Conservation (phyloP, 1,140 invertebrate species). For the Semibalanus balanoides region DNA sequence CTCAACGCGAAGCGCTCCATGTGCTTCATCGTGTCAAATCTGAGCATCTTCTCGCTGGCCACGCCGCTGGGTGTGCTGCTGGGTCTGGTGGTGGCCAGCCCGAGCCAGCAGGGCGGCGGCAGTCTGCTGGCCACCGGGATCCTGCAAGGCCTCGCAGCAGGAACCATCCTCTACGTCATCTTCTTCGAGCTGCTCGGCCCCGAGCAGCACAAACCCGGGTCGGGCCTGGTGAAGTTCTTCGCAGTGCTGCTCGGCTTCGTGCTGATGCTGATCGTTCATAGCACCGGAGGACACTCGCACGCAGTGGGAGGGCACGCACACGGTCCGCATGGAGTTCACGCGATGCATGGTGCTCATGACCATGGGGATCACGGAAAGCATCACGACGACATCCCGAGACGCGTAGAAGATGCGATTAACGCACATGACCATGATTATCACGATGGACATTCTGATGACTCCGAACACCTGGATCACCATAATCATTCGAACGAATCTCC, state of each 20-base stretch:
- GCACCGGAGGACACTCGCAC: constrained; percentile 13
- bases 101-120: not conserved
- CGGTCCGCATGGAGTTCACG: constrained; percentile 80
- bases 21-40: constrained; percentile 12
- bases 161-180: constrained; percentile 20
- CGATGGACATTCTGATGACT: not conserved
- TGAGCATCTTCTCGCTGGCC: constrained; percentile 17
- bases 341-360: constrained; percentile 74
- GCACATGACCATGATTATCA: not conserved
- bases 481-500: not conserved
- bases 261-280: constrained; percentile 36
- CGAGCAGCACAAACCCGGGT: constrained; percentile 38
- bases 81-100: constrained; percentile 15
- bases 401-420: not conserved
- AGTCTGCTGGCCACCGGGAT: constrained; percentile 8
- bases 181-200: constrained; percentile 21
- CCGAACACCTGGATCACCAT: not conserved
- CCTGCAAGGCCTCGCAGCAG: constrained; percentile 16
- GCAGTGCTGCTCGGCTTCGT: constrained; percentile 42
- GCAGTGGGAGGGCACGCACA: constrained; percentile 51
- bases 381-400: not conserved
- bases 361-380: constrained; percentile 54
- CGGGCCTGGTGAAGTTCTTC: constrained; percentile 43
- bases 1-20: constrained; percentile 25
- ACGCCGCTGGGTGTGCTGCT: constrained; percentile 21